phyloP scores from a whole-genome alignment of 2,113 vertebrate genomes.

The Tragelaphus buxtoni region DNA sequence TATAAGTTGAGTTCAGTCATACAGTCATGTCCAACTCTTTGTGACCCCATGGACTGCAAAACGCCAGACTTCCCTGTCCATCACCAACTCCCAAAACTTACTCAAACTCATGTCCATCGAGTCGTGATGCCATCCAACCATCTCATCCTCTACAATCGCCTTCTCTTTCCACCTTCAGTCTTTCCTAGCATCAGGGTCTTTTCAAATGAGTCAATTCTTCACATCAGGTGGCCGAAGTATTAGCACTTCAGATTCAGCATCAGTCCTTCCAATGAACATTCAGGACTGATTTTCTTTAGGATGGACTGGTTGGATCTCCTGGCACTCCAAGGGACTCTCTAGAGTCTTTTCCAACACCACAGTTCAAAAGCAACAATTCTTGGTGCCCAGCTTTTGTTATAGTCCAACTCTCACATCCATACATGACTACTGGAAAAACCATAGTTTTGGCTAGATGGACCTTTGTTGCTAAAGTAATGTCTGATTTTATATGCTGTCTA shows the following conservation, averaged over 20 bases:
- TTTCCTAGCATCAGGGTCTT: not conserved
- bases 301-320: not conserved
- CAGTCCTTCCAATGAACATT: not conserved
- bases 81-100: not conserved
- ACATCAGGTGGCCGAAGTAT: not conserved
- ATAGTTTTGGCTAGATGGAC: not conserved
- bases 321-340: not conserved
- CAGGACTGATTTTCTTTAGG: not conserved
- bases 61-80: not conserved
- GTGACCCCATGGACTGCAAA: not conserved
- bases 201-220: not conserved
- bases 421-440: not conserved
- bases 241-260: not conserved
- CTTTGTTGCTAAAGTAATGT: not conserved
- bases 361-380: not conserved
- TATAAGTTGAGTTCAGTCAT: not conserved
- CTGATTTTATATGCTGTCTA: not conserved
- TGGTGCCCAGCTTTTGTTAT: not conserved
- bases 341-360: not conserved
- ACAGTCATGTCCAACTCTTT: not conserved
- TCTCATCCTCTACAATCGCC: not conserved
- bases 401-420: not conserved
- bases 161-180: not conserved
- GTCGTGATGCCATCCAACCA: not conserved
- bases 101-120: not conserved